phyloP scores from a whole-genome alignment of 2,797 vertebrate species.

The Diplodus sargus region DNA sequence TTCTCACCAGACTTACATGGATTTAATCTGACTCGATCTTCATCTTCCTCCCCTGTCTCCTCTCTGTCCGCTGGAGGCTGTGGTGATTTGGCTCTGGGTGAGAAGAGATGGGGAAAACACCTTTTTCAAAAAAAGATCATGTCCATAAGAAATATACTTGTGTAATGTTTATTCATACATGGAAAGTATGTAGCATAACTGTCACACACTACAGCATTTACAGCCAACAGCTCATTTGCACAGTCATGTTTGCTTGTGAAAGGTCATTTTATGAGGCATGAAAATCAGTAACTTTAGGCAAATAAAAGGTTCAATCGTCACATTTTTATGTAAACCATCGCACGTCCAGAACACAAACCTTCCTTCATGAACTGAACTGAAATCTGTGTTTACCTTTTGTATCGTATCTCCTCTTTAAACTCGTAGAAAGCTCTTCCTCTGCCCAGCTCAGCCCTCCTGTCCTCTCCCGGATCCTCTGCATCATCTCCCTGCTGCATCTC shows the following conservation, averaged over 20 bases:
- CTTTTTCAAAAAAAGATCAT: background rate
- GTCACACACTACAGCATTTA: background rate
- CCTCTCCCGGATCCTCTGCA: slow-evolving; percentile 46
- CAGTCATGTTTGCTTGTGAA: no score
- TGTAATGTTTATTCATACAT: no score
- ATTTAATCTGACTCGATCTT: slow-evolving; percentile 86
- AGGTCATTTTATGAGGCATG: background rate
- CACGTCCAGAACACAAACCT: no score
- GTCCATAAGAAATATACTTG: no score
- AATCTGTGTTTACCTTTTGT: slow-evolving; percentile 85
- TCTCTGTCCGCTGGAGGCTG: slow-evolving; percentile 75
- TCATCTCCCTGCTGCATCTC: background rate
- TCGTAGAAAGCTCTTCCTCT: slow-evolving; percentile 93
- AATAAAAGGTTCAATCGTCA: no score
- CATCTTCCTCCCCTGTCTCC: slow-evolving; percentile 81
- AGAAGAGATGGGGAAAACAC: slow-evolving; percentile 4
- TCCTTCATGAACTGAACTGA: no score
- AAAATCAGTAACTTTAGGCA: no score
- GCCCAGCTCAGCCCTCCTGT: slow-evolving; percentile 52
- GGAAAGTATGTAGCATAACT: background rate
- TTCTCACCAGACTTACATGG: slow-evolving; percentile 81
- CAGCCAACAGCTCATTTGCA: background rate
- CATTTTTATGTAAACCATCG: no score
- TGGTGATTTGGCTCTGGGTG: slow-evolving; percentile 88
- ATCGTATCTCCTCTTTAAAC: slow-evolving; percentile 94